Base-by-base conservation (phyloP, 37 sponge, comb jelly and placozoan genomes). In the Tethya wilhelma region DNA sequence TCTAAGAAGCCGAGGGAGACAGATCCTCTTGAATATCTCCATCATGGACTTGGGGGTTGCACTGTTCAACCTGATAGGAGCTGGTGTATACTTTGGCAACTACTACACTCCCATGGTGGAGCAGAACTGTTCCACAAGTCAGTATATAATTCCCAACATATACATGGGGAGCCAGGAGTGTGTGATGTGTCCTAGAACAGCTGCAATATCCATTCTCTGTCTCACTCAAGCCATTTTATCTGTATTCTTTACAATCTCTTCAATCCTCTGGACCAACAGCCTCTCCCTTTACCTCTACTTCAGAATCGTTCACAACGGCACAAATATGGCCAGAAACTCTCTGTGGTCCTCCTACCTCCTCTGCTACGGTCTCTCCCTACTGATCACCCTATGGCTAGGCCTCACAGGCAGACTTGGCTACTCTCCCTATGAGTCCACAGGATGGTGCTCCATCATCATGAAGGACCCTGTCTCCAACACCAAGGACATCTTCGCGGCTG, bases 11-110 rank as follows among this genome's bases (percentile, higher is more conserved):
- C 65, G 53, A 26, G 89, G 73, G 5, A 58, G 93, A 38, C 78
- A 84, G 30, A 87, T 92, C 14, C 75, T 92, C 25, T 58, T 92
- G 5, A 85, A 92, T 62, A 70, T 92, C 7, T 87, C 93, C 22
- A 37, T 87, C 25, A 88, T 88, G 85, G 93, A 92, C 30, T 32
- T 92, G 37, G 79, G 78, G 6, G 83, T 86, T 26, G 78, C 67
- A 0, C 6, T 58, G 4, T 69, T 77, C 14, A 81, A 85, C 38
- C 46, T 91, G 19, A 38, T 72, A 12, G 89, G 89, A 25, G 44
- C 44, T 23, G 59, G 33, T 0, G 66, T 89, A 23, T 67, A 88
- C 39, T 88, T 88, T 46, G 62, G 69, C 49, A 22, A 43, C 0
- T 81, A 77, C 40, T 77, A 81, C 71, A 17, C 36, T 12, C 14